Base-by-base conservation (phyloP, 2,113 vertebrate species). In the Rhynchopsitta pachyrhyncha region DNA sequence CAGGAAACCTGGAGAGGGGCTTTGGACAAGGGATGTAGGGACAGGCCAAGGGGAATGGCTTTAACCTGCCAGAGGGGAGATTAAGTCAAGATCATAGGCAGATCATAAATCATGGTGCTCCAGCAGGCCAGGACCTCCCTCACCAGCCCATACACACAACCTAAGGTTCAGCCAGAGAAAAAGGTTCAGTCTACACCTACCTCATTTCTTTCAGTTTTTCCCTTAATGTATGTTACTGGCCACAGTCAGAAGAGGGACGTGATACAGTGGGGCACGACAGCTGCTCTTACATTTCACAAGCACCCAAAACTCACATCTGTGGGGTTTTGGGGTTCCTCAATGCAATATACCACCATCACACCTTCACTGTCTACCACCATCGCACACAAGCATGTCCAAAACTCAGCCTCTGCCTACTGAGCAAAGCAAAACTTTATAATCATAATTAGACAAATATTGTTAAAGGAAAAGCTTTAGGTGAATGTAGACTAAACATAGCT, bases 401-500 rank as follows among this genome's bases (percentile, higher is more conserved):
- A 86, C 74, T 9, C 41, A 24, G 31, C 74, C 19, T 75, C 92
- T 63, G 17, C 62, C 23, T 60, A 28, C 39, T 0, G 1, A 76
- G 79, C 67, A 37, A 7, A 92, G 70, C 4, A 1, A 90, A 90
- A 41, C 82, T 5, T 0, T 3, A 59, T 19, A 35, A 50, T 83
- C 4, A 8, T 42, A 91, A 94, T 75, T 55, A 79, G 73, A 66
- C 81, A 89, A 91, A 96, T 31, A 68, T 76, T 91, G 80, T 79
- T 79, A 44, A 28, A 92, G 89, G 91, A 91, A 85, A 95, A 95
- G 81, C 66, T 94, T 76, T 84, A 73, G 6, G 77, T 55, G 94
- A 35, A 33, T 2, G 74, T 27, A 95, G 95, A 95, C 91, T 95
- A 93, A 97, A 97, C 94, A 96, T 5, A 20, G 50, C 35, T 84